Evolutionary conservation across 2,888 invertebrate species (phyloP).

Genomic region (Rotaria macrura): DNA sequence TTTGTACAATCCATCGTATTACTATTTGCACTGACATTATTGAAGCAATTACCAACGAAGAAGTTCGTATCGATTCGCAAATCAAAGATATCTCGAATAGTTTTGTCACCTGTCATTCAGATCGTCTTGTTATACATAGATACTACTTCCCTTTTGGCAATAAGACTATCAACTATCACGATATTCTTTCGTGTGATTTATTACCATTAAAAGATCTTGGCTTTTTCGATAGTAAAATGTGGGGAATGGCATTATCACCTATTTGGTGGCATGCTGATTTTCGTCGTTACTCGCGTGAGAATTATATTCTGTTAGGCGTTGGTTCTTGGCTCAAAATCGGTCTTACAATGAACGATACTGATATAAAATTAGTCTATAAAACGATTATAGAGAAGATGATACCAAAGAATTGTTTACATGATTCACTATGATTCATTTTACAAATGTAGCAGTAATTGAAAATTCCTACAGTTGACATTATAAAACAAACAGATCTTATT

Average conservation of each 20-base stretch:
- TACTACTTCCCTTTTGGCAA: background rate
- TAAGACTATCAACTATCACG: background rate
- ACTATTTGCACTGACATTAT: too few relatives aligned
- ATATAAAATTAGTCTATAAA: background rate
- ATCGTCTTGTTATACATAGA: background rate
- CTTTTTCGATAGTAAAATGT: background rate
- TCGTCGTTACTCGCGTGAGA: background rate
- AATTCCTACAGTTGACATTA: too few relatives aligned
- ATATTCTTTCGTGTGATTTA: background rate
- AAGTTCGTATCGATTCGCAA: too few relatives aligned
- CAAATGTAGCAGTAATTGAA: too few relatives aligned
- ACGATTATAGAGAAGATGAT: background rate
- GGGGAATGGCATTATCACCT: background rate
- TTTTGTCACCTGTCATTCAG: background rate
- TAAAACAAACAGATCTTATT: too few relatives aligned
- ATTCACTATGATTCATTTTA: too few relatives aligned
- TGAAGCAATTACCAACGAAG: too few relatives aligned
- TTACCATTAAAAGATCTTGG: background rate
- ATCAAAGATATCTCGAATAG: background rate
- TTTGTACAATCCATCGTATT: too few relatives aligned
- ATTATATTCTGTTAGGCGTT: background rate
- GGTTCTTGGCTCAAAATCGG: background rate
- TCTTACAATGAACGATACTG: background rate
- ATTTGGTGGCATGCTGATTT: background rate
- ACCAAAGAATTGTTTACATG: too few relatives aligned